Evolutionary conservation across 1,140 invertebrate genomes (phyloP), one percentile per base, ranked within the genome.

Genomic region (Tenebrio molitor): DNA sequence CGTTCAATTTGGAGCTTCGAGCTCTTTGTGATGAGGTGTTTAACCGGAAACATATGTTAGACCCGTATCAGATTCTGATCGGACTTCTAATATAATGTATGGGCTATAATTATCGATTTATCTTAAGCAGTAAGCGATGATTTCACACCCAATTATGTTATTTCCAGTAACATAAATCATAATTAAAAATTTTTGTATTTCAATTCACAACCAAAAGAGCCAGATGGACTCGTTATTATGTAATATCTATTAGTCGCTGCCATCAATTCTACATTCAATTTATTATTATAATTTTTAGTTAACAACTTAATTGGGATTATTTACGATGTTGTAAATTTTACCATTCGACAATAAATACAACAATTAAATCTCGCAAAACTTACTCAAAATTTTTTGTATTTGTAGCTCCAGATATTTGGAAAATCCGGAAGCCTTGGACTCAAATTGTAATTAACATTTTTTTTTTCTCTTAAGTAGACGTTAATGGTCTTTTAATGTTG

Each of bases 121-220:
- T 73, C 71, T 50, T 69, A 62, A 41, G 63, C 34, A 65, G 41
- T 64, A 68, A 68, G 21, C 46, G 63, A 73, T 36, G 53, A 64
- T 73, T 73, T 73, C 71, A 69, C 71, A 73, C 71, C 64, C 71
- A 73, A 73, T 73, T 73, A 68, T 73, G 46, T 66, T 73, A 66
- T 68, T 73, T 34, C 50, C 65, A 62, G 14, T 23, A 12, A 68
- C 23, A 46, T 68, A 50, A 50, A 68, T 68, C 65, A 68, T 68
- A 68, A 68, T 68, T 68, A 65, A 65, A 65, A 65, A 65, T 65
- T 39, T 39, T 33, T 6, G 12, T 12, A 46, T 46, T 46, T 17
- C 2, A 17, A 58, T 42, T 65, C 14, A 39, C 14, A 2, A 25
- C n/a, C 5, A 14, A 6, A 44, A 44, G 5, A 15, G 5, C 46